Percentiles rank a stretch among this genome's conserved stretches.
Conservation (phyloP, 2,888 invertebrate species). For the Oxycera nigricornis region DNA sequence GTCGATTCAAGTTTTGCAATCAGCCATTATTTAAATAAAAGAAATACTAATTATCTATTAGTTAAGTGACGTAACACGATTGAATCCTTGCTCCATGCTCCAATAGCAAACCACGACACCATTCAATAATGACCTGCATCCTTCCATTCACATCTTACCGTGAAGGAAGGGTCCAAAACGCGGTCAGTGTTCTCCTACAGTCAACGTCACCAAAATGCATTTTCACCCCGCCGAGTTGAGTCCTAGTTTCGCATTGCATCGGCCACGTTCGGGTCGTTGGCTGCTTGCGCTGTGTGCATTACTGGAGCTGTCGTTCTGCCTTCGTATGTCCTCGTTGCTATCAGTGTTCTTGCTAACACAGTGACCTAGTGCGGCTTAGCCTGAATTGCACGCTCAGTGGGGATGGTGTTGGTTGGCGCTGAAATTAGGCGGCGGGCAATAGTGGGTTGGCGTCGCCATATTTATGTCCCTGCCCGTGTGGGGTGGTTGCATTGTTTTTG, state of each 20-base stretch:
- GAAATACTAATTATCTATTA: no score
- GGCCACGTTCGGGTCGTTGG: not conserved
- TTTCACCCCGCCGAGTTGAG: not conserved
- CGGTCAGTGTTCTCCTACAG: conserved; percentile 28
- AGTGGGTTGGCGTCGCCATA: not conserved
- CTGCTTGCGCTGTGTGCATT: conserved; percentile 14
- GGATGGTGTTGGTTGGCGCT: not conserved
- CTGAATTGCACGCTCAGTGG: conserved; percentile 40
- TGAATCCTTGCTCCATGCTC: not conserved
- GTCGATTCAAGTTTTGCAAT: no score
- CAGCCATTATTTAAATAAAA: no score
- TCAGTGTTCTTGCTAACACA: conserved; percentile 56
- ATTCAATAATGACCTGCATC: conserved; percentile 8
- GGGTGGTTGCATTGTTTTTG: not conserved
- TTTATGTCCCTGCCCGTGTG: not conserved
- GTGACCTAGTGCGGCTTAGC: conserved; percentile 56
- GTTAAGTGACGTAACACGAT: conserved; percentile 9
- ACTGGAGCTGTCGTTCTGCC: conserved; percentile 15
- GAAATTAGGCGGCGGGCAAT: not conserved
- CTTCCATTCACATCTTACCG: conserved; percentile 25
- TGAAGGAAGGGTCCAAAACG: conserved; percentile 14
- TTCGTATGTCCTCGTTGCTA: conserved; percentile 31
- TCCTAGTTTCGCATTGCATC: conserved; percentile 25
- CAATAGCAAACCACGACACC: not conserved
- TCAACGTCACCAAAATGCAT: conserved; percentile 36